A percentile compares a stretch with the other conserved stretches of the same genome.
Conservation (phyloP, 2,888 invertebrate species). For the Leucoptera coffeella region DNA sequence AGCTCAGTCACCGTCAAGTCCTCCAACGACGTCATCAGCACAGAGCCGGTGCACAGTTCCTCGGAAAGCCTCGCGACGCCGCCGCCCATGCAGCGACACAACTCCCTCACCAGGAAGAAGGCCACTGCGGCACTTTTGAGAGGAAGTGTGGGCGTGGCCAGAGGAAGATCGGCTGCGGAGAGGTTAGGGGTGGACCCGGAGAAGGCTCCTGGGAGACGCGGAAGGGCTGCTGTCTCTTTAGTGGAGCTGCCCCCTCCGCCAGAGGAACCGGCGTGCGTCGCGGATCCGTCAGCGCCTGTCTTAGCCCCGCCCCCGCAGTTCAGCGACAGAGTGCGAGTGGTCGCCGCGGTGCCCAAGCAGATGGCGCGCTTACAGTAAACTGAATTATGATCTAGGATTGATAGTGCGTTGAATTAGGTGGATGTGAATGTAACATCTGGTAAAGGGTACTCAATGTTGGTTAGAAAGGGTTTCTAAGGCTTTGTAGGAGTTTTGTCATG, state of each 20-base stretch:
- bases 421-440: too few relatives aligned
- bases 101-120: constrained; percentile 56
- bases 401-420: too few relatives aligned
- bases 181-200: constrained; percentile 33
- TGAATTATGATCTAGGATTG: too few relatives aligned
- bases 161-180: constrained; percentile 32
- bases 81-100: constrained; percentile 55
- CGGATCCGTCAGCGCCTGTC: constrained; percentile 35
- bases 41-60: constrained; percentile 45
- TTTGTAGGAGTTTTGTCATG: too few relatives aligned
- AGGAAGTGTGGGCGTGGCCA: constrained; percentile 14
- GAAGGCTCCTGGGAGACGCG: constrained; percentile 35
- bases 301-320: constrained; percentile 88
- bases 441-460: too few relatives aligned
- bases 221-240: constrained; percentile 66
- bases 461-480: too few relatives aligned
- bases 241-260: constrained; percentile 78
- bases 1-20: constrained; percentile 45
- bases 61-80: constrained; percentile 35
- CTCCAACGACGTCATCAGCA: constrained; percentile 45
- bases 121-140: constrained; percentile 54
- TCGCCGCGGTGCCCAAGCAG: constrained; percentile 76
- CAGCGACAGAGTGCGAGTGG: constrained; percentile 80
- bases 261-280: constrained; percentile 52
- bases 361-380: constrained; percentile 37